Conservation (phyloP, 2,888 invertebrate species). For the Junonia oenone region DNA sequence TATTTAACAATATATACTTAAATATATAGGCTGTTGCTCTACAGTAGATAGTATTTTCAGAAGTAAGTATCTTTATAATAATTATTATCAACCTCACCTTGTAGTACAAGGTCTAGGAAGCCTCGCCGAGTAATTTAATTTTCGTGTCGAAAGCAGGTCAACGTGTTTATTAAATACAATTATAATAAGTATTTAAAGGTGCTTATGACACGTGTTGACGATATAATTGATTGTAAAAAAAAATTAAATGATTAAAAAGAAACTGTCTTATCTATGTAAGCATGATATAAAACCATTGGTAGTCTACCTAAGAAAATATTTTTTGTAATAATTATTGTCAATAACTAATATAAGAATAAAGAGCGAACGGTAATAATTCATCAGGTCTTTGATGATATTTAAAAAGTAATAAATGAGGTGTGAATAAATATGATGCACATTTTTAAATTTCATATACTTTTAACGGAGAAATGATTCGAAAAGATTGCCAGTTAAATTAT, state of each 20-base stretch:
- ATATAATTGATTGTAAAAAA: not conserved
- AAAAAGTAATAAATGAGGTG: too few relatives aligned
- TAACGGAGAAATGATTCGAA: too few relatives aligned
- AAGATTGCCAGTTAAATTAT: too few relatives aligned
- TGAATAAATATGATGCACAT: too few relatives aligned
- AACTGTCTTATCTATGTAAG: too few relatives aligned
- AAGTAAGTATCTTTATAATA: not conserved
- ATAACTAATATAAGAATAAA: too few relatives aligned
- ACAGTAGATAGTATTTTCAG: not conserved
- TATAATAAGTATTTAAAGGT: not conserved
- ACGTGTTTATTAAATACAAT: not conserved
- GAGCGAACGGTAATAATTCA: too few relatives aligned
- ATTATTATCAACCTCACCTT: slow-evolving; percentile 6
- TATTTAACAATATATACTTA: not conserved
- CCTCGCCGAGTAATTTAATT: slow-evolving; percentile 8
- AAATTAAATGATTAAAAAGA: not conserved
- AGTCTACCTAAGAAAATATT: too few relatives aligned
- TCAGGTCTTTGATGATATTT: too few relatives aligned
- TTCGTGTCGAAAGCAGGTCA: slow-evolving; percentile 7
- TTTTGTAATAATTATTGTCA: too few relatives aligned
- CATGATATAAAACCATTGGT: too few relatives aligned
- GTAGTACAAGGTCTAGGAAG: slow-evolving; percentile 16
- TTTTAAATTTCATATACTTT: too few relatives aligned
- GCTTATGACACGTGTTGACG: not conserved
- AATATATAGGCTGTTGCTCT: not conserved